Evolutionary conservation across 2,113 vertebrate genomes (phyloP), one percentile per base, ranked within the genome.

Genomic region (Chlamydotis undulata): DNA sequence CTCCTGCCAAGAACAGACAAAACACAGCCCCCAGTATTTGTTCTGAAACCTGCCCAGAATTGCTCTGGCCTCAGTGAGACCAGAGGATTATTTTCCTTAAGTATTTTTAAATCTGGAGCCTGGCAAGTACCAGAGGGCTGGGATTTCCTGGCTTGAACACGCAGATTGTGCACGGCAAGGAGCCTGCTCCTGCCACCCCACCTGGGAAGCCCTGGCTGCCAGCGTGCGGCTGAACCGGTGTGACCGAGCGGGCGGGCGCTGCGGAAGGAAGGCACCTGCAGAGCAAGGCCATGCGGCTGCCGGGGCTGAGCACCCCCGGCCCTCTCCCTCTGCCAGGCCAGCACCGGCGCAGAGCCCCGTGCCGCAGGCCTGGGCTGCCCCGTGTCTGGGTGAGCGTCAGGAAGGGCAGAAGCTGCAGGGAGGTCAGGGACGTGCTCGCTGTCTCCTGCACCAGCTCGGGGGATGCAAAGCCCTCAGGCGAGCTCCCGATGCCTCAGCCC

Each of bases 61-160:
- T 56, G 68, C 64, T 90, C 76, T 93, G 87, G 94, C 78, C 71
- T 78, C 63, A 1, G 14, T 57, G 70, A 75, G 56, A 6, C 80
- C 64, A 83, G 39, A 93, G 64, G 83, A 89, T 82, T 94, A 56
- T 93, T 94, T 96, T 94, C 88, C 74, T 80, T 71, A 89, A 84
- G 79, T 91, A 73, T 88, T 89, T 94, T 94, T 93, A 93, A 87
- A 94, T 60, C 85, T 83, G 69, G 35, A 81, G 39, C 70, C 87
- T 92, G 96, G 78, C 85, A 81, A 86, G 50, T 21, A 26, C 70
- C 73, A 68, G 71, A 89, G 74, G 56, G 47, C 56, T 79, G 84
- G 89, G 82, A 82, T 95, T 97, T 96, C 82, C 94, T 93, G 87
- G 52, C 57, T 56, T 49, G 81, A 77, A 50, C 3, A 0, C 17